Base-by-base conservation (phyloP, 2,888 invertebrate species). In the Alsophila aescularia region DNA sequence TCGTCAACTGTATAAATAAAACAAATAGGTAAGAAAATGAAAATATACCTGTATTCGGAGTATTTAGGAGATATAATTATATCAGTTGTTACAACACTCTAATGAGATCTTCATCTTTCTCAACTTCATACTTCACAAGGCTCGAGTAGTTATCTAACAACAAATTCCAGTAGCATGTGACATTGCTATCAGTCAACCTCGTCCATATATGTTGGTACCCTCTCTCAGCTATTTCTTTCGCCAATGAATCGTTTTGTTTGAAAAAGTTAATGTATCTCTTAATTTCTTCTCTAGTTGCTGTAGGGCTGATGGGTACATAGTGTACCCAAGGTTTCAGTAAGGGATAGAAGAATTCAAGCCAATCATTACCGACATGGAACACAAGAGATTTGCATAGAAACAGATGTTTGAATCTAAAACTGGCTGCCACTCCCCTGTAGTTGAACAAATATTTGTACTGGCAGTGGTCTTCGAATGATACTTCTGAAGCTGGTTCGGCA, bases 381-480 rank as follows among this genome's bases (percentile, higher is more conserved):
- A 99, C 97, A 32, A 98, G 84, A 0, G 98, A 98, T 69, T 95
- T 95, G 79, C 99, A 99, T 0, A 99, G 89, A 73, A 99, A 97
- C 35, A 99, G 92, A 87, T 99, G 98, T 80, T 98, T 98, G 48
- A 98, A 94, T n/a, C 99, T 93, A 77, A 99, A 99, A 82, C 98
- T 98, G 8, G 99, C 99, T 2, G 99, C 98, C 0, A 99, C 98
- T 1, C 99, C 99, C 64, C 98, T 94, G 79, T 97, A 99, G 90
- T 99, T 99, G 79, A 99, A 98, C 34, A 99, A 92, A 82, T 97
- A 99, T 83, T 97, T 98, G 85, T 95, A 98, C 82, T 94, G 94
- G 85, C 99, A 99, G 81, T 99, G 99, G 9, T 97, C 95, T 87
- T 97, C 97, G 66, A 99, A 94, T 0, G 96, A 93, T 0, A 98